Evolutionary conservation across 2,888 invertebrate genomes (phyloP).

Genomic region (Meiosimyza decipiens): DNA sequence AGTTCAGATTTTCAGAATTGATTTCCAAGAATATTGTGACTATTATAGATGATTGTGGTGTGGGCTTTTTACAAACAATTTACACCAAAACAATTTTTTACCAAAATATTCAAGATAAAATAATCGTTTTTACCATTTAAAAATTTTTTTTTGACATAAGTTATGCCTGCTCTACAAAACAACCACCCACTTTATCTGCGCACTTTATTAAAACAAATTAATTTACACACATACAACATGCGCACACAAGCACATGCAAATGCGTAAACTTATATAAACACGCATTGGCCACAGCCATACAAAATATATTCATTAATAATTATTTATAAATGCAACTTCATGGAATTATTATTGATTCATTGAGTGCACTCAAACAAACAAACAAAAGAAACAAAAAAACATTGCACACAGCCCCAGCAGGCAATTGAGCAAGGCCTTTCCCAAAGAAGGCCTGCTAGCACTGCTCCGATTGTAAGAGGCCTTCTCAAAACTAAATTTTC

Average conservation of each 20-base stretch:
- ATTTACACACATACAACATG: not conserved
- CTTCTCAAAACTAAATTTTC: no score
- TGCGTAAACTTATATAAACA: no score
- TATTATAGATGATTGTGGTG: not conserved
- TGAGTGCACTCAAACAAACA: slow-evolving; percentile 33
- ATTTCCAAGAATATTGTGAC: not conserved
- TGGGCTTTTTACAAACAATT: not conserved
- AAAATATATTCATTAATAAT: slow-evolving; percentile 28
- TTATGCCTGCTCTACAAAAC: no score
- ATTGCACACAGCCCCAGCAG: slow-evolving; percentile 6
- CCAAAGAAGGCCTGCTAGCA: no score
- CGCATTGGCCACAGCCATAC: slow-evolving; percentile 1
- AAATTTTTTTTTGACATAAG: no score
- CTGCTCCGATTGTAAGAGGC: no score
- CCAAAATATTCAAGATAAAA: no score
- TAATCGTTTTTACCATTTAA: no score
- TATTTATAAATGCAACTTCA: slow-evolving; percentile 38
- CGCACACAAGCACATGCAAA: slow-evolving; percentile 15
- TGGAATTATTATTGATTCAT: slow-evolving; percentile 39
- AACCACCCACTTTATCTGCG: not conserved
- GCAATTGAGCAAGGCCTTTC: no score
- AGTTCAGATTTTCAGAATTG: no score
- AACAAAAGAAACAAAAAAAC: not conserved
- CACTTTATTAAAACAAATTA: slow-evolving; percentile 31
- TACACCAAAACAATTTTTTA: no score